A percentile compares a stretch with the other conserved stretches of the same genome.
These are phyloP conservation scores for Psilanteris sp. DNA, from an alignment of 1,140 invertebrate genomes.

Conservation along the genomic window DNA sequence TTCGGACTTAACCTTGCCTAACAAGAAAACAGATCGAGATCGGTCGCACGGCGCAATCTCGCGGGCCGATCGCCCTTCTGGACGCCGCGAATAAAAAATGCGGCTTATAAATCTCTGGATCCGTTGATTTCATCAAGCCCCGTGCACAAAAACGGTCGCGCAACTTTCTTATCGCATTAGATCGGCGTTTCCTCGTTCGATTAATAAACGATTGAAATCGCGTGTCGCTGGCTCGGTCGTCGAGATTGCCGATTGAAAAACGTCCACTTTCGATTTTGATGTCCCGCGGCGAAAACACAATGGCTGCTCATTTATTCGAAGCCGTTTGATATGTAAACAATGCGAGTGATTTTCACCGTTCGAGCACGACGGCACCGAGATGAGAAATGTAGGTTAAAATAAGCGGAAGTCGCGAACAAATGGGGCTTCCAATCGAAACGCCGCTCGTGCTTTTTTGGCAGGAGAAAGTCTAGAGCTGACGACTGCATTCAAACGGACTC, in stretches of 20 bases:
- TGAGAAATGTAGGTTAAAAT: constrained; percentile 44
- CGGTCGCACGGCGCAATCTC: no score
- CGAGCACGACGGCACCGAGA: constrained; percentile 1
- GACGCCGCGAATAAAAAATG: constrained; percentile 10
- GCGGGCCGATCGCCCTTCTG: no score
- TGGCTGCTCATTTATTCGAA: constrained; percentile 40
- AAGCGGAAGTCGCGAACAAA: constrained; percentile 39
- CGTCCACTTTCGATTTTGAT: constrained; percentile 52
- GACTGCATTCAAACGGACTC: constrained; percentile 5
- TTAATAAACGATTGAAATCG: constrained; percentile 44
- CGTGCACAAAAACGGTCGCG: not conserved
- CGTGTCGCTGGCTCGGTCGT: constrained; percentile 6
- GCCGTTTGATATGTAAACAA: constrained; percentile 49
- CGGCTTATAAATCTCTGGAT: constrained; percentile 18
- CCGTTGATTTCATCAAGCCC: not conserved
- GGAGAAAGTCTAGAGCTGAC: constrained; percentile 30
- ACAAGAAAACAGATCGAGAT: no score
- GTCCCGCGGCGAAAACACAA: constrained; percentile 48
- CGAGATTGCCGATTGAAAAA: constrained; percentile 27
- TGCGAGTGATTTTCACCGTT: constrained; percentile 44
- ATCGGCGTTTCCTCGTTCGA: constrained; percentile 41
- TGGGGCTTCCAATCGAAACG: not conserved
- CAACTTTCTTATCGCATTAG: constrained; percentile 32
- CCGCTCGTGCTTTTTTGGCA: constrained; percentile 24
- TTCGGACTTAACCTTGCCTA: no score